Conservation (phyloP, 2,888 invertebrate genomes). For the Homarus gammarus region DNA sequence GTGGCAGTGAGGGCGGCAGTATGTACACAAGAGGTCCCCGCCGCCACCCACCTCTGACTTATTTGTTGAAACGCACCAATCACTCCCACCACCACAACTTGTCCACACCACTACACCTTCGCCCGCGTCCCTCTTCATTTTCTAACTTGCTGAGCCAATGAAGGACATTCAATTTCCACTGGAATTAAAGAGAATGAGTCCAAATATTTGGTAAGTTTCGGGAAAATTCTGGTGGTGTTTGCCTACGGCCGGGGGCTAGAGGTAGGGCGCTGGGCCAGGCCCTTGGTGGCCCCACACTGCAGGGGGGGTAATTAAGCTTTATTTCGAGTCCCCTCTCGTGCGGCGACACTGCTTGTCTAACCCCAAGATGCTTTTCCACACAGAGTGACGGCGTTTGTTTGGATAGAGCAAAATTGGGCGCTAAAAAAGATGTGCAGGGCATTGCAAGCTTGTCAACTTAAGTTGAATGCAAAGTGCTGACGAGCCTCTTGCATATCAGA, state of each 20-base stretch:
- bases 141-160: conserved; percentile 67
- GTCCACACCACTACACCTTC: conserved; percentile 48
- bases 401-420: conserved; percentile 71
- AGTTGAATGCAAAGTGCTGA: background rate
- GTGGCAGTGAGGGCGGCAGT: conserved; percentile 26
- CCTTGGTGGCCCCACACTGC: conserved; percentile 51
- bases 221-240: conserved; percentile 64
- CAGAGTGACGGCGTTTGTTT: conserved; percentile 69
- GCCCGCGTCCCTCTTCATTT: conserved; percentile 58
- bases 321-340: conserved; percentile 63
- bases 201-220: conserved; percentile 71
- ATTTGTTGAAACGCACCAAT: conserved; percentile 55
- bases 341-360: conserved; percentile 66
- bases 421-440: conserved; percentile 66
- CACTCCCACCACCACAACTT: conserved; percentile 36
- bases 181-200: conserved; percentile 71
- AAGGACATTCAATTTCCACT: conserved; percentile 72
- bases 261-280: conserved; percentile 50
- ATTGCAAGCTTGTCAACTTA: conserved; percentile 67
- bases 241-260: conserved; percentile 65
- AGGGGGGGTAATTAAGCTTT: conserved; percentile 68
- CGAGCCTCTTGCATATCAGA: background rate
- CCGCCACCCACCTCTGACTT: conserved; percentile 33
- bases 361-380: conserved; percentile 65
- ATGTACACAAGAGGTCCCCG: conserved; percentile 49